Evolutionary conservation across 2,113 vertebrate species (phyloP).

Genomic region (Carollia perspicillata): DNA sequence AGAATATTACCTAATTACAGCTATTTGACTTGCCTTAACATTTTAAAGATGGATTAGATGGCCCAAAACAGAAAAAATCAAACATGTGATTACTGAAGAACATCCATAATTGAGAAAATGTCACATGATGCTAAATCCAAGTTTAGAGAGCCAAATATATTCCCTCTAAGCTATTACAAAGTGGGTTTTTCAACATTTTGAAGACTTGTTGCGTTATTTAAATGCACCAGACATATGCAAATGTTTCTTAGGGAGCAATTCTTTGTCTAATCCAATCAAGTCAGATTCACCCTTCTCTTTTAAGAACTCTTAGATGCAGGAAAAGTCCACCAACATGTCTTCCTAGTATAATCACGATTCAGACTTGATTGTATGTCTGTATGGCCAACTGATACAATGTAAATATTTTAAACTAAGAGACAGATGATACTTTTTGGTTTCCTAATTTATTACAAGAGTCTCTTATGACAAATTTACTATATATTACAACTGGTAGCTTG

Average conservation of each 20-base stretch:
- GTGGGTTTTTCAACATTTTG: not conserved
- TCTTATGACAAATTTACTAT: not conserved
- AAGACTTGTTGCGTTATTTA: not conserved
- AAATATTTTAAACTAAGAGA: constrained; percentile 3
- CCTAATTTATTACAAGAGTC: not conserved
- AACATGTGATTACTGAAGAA: constrained; percentile 24
- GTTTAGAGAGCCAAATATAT: not conserved
- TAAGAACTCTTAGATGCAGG: not conserved
- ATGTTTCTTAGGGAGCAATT: not conserved
- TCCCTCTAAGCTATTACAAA: not conserved
- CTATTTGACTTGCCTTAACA: constrained; percentile 25
- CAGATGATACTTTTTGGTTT: not conserved
- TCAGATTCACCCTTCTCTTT: not conserved
- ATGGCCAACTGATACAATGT: not conserved
- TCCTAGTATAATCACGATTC: not conserved
- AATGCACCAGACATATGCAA: constrained; percentile 5
- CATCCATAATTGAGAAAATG: not conserved
- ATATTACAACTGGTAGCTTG: constrained; percentile 49
- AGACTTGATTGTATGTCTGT: not conserved
- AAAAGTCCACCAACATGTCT: not conserved
- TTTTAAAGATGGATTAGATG: constrained; percentile 35
- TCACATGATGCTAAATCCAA: constrained; percentile 9
- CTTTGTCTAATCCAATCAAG: not conserved
- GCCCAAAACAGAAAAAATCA: not conserved
- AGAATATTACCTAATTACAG: not conserved